Percentiles rank a stretch among this genome's conserved stretches.
Conservation (phyloP, 2,113 vertebrate genomes). For the Andinoacara biseriatus region DNA sequence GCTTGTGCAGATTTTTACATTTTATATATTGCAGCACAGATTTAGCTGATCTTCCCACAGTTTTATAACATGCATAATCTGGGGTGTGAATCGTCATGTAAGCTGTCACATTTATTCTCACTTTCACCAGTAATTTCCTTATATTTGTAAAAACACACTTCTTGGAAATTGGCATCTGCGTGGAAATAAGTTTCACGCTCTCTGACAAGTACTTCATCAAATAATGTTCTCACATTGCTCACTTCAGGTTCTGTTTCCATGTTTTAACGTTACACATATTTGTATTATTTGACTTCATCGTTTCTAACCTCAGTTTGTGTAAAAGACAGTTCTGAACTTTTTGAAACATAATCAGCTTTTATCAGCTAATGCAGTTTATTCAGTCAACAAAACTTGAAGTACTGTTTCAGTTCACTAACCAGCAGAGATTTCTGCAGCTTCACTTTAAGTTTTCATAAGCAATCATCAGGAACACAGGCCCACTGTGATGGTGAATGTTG, state of each 20-base stretch:
- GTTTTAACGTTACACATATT: too few species aligned
- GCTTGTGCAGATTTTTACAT: background rate
- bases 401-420: background rate
- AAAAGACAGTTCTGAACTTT: too few species aligned
- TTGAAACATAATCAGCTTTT: too few species aligned
- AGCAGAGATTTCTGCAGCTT: conserved; percentile 3
- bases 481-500: background rate
- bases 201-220: background rate
- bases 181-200: background rate
- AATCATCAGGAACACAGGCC: background rate
- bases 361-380: too few species aligned
- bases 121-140: background rate
- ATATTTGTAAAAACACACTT: background rate
- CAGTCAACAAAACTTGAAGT: too few species aligned
- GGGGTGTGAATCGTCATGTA: background rate
- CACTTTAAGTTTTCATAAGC: background rate
- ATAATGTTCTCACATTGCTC: too few species aligned
- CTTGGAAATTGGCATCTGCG: background rate
- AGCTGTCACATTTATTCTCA: background rate
- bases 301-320: too few species aligned
- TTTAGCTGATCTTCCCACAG: background rate
- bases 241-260: too few species aligned
- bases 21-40: background rate
- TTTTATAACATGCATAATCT: background rate
- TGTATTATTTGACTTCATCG: too few species aligned